These are phyloP conservation scores for Anthonomus grandis DNA, from an alignment of 1,140 invertebrate genomes.

Conservation along the genomic window DNA sequence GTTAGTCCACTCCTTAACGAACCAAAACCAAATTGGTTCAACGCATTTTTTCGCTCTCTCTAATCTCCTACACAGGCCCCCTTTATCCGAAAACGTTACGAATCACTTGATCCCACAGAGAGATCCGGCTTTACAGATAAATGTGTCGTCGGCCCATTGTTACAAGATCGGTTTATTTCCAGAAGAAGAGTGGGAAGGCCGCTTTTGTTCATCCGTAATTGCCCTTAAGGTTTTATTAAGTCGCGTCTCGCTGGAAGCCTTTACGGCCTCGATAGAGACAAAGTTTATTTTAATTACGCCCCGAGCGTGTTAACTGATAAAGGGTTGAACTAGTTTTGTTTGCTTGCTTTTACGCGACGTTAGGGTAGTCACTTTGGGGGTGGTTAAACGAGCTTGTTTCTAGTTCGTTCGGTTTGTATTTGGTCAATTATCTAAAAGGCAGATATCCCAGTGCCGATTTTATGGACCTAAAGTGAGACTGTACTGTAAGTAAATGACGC, in stretches of 20 bases:
- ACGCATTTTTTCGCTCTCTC: conserved; percentile 1
- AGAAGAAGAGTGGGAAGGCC: conserved; percentile 1
- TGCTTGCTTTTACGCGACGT: too few species aligned
- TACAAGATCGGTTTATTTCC: conserved; percentile 1
- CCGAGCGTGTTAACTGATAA: too few species aligned
- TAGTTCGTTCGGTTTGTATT: too few species aligned
- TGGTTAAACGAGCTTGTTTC: too few species aligned
- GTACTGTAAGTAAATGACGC: too few species aligned
- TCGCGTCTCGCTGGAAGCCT: neutral
- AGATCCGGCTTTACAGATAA: conserved; percentile 7
- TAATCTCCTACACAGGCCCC: neutral
- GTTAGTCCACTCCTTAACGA: too few species aligned
- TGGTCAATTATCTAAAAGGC: too few species aligned
- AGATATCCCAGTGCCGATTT: too few species aligned
- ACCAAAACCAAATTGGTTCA: too few species aligned
- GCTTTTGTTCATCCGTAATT: conserved; percentile 5
- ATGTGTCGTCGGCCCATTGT: conserved; percentile 8
- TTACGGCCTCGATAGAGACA: neutral
- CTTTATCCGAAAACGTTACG: conserved; percentile 9
- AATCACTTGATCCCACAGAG: conserved; percentile 6
- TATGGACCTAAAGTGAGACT: too few species aligned
- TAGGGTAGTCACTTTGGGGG: too few species aligned
- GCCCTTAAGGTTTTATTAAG: conserved; percentile 8
- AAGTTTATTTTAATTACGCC: conserved; percentile 9
- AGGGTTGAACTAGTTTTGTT: too few species aligned